These are phyloP conservation scores for Glyphotaelius pellucidus DNA, from an alignment of 2,888 invertebrate species.

Conservation along the genomic window DNA sequence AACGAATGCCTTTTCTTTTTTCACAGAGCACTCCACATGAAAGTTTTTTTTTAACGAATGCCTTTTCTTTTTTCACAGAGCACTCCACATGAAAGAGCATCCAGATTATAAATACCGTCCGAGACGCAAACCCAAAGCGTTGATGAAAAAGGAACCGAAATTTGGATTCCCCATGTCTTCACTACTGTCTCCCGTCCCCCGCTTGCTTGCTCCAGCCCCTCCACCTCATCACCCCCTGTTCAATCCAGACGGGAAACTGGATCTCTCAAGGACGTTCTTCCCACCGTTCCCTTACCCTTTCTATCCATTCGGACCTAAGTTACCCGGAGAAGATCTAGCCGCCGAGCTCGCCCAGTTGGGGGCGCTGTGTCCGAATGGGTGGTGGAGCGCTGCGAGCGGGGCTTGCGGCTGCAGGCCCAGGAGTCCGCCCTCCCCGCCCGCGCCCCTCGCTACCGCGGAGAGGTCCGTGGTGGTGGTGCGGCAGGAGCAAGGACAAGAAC, in stretches of 20 bases:
- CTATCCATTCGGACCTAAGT: slow-evolving; percentile 81
- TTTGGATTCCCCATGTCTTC: slow-evolving; percentile 84
- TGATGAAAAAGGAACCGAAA: slow-evolving; percentile 88
- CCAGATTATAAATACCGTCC: slow-evolving; percentile 96
- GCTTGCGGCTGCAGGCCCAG: slow-evolving; percentile 76
- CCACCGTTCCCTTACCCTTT: slow-evolving; percentile 85
- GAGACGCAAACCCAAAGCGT: slow-evolving; percentile 90
- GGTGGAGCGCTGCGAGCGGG: slow-evolving; percentile 71
- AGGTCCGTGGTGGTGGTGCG: slow-evolving; percentile 81
- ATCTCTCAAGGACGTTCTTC: slow-evolving; percentile 82
- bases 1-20: slow-evolving; percentile 65
- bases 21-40: slow-evolving; percentile 93
- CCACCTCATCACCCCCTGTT: slow-evolving; percentile 76
- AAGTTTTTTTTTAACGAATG: too few relatives aligned
- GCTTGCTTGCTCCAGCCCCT: slow-evolving; percentile 75
- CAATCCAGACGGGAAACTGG: slow-evolving; percentile 78
- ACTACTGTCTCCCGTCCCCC: slow-evolving; percentile 79
- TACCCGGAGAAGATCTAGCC: slow-evolving; percentile 79
- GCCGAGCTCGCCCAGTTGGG: slow-evolving; percentile 84
- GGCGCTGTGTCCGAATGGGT: slow-evolving; percentile 68
- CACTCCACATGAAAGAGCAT: slow-evolving; percentile 95
- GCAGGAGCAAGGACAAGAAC: slow-evolving; percentile 75
- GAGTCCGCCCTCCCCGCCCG: slow-evolving; percentile 73
- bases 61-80: slow-evolving; percentile 78
- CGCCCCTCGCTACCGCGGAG: slow-evolving; percentile 67